Percentiles rank a stretch among this genome's conserved stretches.
Evolutionary conservation across 2,797 vertebrate species (phyloP).

Genomic region (Centroberyx gerrardi): DNA sequence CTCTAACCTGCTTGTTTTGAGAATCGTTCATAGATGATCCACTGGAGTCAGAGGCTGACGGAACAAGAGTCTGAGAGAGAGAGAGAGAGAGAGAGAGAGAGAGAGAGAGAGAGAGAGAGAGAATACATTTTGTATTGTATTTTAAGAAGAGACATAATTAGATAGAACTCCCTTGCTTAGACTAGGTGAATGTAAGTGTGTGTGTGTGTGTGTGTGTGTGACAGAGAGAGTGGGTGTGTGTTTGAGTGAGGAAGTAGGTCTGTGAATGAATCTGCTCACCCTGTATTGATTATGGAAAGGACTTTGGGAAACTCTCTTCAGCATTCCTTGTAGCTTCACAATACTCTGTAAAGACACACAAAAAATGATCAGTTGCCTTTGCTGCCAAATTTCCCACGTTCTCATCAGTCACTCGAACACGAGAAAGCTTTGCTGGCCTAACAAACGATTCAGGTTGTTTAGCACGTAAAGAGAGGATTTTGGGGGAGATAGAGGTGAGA

Average conservation of each 20-base stretch:
- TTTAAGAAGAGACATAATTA: no score
- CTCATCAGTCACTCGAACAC: no score
- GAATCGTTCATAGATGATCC: slow-evolving; percentile 8
- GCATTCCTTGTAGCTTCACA: slow-evolving; percentile 54
- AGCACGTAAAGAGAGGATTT: no score
- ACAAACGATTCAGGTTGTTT: no score
- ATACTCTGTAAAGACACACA: slow-evolving; percentile 48
- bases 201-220: neutral
- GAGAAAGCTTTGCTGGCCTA: no score
- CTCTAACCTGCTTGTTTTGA: slow-evolving; percentile 41
- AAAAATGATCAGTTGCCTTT: neutral
- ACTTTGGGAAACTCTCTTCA: slow-evolving; percentile 65
- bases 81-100: neutral
- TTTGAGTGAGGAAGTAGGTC: neutral
- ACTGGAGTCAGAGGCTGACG: slow-evolving; percentile 42
- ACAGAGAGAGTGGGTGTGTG: no score
- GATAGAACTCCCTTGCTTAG: neutral
- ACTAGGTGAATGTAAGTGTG: neutral
- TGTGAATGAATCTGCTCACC: slow-evolving; percentile 41
- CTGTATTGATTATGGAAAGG: slow-evolving; percentile 35
- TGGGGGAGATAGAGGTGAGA: no score
- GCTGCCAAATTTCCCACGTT: no score
- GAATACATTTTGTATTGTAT: no score
- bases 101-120: no score
- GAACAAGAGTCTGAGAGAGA: slow-evolving; percentile 29